Percentiles rank a stretch among this genome's conserved stretches.
Evolutionary conservation across 2,797 vertebrate species (phyloP).

Genomic region (Microtus obscurus): DNA sequence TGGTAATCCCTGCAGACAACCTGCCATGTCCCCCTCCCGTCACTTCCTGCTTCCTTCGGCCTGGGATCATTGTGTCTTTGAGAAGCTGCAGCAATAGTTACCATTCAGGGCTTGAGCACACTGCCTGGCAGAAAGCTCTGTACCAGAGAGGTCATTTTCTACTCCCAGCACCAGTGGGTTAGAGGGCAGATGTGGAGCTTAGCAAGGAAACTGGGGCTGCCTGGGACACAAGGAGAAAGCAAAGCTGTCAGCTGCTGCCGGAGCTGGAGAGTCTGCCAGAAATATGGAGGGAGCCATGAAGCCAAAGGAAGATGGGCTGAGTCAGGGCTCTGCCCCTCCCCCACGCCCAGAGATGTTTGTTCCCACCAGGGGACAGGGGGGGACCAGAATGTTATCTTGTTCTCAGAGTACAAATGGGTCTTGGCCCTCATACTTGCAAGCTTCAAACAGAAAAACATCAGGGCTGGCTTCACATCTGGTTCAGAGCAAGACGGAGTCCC

Average conservation of each 20-base stretch:
- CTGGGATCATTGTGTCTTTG: not conserved
- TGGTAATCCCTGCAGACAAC: not conserved
- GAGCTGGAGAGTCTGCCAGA: not conserved
- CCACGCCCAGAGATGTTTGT: not conserved
- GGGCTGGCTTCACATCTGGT: not conserved
- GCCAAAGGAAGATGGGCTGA: not conserved
- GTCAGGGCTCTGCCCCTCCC: not conserved
- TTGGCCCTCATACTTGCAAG: not conserved
- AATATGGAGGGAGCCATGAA: not conserved
- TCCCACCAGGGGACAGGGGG: not conserved
- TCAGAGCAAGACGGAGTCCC: not conserved
- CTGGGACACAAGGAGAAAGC: not conserved
- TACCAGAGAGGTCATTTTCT: accelerated
- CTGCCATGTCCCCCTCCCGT: not conserved
- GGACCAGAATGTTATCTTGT: not conserved
- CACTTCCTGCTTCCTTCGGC: not conserved
- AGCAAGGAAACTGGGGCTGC: not conserved
- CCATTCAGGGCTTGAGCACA: not conserved
- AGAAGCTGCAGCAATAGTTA: not conserved
- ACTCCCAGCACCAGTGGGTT: not conserved
- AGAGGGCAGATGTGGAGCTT: not conserved
- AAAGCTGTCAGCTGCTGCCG: not conserved
- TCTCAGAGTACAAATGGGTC: not conserved
- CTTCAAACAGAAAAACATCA: not conserved
- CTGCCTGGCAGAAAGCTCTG: not conserved